A percentile compares a stretch with the other conserved stretches of the same genome.
phyloP scores from a whole-genome alignment of 2,888 invertebrate genomes.

The Meloe dianella region DNA sequence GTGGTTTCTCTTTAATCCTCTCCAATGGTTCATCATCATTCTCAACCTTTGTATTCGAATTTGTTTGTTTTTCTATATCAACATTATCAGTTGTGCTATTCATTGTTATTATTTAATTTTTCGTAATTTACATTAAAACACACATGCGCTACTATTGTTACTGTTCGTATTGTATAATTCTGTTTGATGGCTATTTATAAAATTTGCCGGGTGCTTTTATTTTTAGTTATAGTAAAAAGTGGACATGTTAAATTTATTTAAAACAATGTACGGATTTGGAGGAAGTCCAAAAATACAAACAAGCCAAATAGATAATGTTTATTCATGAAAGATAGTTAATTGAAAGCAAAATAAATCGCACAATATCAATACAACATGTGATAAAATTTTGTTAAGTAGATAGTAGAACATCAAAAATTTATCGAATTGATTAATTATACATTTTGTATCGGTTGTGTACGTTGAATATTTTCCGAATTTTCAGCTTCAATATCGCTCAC shows the following conservation, averaged over 20 bases:
- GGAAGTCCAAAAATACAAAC: background rate
- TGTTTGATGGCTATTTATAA: slow-evolving; percentile 23
- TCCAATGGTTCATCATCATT: slow-evolving; percentile 45
- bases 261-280: background rate
- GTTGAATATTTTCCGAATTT: background rate
- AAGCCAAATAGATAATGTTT: background rate
- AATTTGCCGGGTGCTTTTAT: slow-evolving; percentile 20
- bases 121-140: slow-evolving; percentile 3
- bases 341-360: background rate
- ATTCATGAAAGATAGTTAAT: background rate
- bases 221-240: slow-evolving; percentile 11
- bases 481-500: background rate
- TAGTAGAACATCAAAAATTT: no score
- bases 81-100: slow-evolving; percentile 15
- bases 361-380: background rate
- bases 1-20: slow-evolving; percentile 48
- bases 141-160: slow-evolving; percentile 21
- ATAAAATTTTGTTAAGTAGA: background rate
- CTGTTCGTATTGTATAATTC: background rate
- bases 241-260: background rate
- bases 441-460: slow-evolving; percentile 20
- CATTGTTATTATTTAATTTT: slow-evolving; percentile 31
- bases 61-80: slow-evolving; percentile 26
- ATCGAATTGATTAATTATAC: background rate
- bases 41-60: slow-evolving; percentile 25